These are phyloP conservation scores for Chionodraco myersi DNA, from an alignment of 2,113 vertebrate species.

Conservation along the genomic window DNA sequence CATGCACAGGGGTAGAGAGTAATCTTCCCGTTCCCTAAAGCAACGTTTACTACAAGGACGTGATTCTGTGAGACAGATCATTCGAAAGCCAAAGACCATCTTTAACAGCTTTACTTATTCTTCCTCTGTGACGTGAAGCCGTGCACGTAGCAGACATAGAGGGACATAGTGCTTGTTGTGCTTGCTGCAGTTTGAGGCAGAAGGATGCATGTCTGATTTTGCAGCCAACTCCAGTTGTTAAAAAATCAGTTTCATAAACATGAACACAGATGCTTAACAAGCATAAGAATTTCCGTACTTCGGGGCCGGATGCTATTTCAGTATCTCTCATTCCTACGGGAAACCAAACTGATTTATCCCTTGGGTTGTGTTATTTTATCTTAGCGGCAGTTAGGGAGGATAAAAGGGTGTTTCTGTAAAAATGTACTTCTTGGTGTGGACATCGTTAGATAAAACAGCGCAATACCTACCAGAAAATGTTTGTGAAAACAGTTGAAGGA, in stretches of 20 bases:
- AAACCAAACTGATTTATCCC: conserved; percentile 49
- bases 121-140: conserved; percentile 7
- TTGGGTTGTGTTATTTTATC: conserved; percentile 34
- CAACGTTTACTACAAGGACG: conserved; percentile 11
- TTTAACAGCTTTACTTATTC: background rate
- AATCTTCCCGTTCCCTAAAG: conserved; percentile 11
- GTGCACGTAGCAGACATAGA: background rate
- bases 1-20: background rate
- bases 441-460: background rate
- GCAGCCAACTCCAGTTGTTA: conserved; percentile 9
- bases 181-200: conserved; percentile 3
- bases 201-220: conserved; percentile 12
- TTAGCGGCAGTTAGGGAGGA: conserved; percentile 20
- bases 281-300: conserved; percentile 64
- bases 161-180: background rate
- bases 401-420: conserved; percentile 31
- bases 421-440: conserved; percentile 5
- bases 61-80: background rate
- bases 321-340: conserved; percentile 50
- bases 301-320: conserved; percentile 59
- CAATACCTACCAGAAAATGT: background rate
- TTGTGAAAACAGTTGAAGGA: conserved; percentile 22
- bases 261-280: conserved; percentile 64
- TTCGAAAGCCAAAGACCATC: conserved; percentile 16
- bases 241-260: conserved; percentile 46